phyloP scores from a whole-genome alignment of 2,888 invertebrate genomes.

The Pherbina coryleti region DNA sequence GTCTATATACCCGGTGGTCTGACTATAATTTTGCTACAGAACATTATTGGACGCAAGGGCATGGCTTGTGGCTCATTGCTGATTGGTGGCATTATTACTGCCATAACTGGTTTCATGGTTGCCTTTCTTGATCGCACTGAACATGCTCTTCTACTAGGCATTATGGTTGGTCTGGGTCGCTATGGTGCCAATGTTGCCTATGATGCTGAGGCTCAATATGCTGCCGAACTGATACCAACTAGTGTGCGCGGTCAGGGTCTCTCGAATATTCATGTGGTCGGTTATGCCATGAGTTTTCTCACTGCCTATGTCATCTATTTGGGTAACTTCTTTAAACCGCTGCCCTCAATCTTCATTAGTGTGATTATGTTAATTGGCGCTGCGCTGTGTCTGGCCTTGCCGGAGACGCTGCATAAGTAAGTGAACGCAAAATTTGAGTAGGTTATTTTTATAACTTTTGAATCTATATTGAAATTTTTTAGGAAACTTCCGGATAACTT shows the following conservation, averaged over 20 bases:
- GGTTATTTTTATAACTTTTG: background rate
- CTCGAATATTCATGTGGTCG: conserved; percentile 74
- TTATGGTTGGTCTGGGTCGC: conserved; percentile 71
- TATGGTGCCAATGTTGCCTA: conserved; percentile 74
- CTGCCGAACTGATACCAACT: conserved; percentile 76
- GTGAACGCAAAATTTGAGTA: conserved; percentile 15
- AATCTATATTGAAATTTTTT: background rate
- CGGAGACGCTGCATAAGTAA: conserved; percentile 72
- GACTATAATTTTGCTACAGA: conserved; percentile 64
- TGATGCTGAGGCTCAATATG: conserved; percentile 76
- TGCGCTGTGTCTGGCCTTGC: conserved; percentile 72
- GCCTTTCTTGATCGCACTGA: conserved; percentile 60
- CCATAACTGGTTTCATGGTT: conserved; percentile 70
- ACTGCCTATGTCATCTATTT: conserved; percentile 73
- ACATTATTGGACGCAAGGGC: conserved; percentile 70
- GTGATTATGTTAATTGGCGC: conserved; percentile 71
- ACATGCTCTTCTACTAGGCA: conserved; percentile 67
- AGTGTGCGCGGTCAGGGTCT: conserved; percentile 75
- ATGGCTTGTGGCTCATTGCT: conserved; percentile 72
- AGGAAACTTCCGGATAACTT: conserved; percentile 73
- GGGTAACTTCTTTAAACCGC: conserved; percentile 67
- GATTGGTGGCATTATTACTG: conserved; percentile 71
- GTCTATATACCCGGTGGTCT: conserved; percentile 72
- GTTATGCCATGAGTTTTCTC: conserved; percentile 73
- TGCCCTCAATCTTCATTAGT: conserved; percentile 73